Evolutionary conservation across 1,140 invertebrate genomes (phyloP).

Genomic region (Cotesia typhae): DNA sequence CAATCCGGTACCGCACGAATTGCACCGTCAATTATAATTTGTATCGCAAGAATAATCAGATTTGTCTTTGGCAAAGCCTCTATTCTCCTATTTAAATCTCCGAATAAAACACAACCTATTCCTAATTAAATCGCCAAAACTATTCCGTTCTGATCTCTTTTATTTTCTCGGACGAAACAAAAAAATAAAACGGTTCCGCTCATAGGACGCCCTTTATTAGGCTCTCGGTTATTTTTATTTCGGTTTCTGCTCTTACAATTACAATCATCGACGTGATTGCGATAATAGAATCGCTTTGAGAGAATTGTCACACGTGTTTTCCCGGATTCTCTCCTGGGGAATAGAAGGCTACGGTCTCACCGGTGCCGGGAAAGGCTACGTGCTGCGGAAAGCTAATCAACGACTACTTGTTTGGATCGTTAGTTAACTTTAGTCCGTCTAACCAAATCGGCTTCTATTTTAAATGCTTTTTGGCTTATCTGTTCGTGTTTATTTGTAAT

Average conservation of each 20-base stretch:
- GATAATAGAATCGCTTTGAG: constrained; percentile 10
- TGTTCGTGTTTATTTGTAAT: too few relatives aligned
- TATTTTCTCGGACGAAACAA: too few relatives aligned
- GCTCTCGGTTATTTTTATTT: neutral
- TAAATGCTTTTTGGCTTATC: too few relatives aligned
- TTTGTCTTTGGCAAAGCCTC: constrained; percentile 33
- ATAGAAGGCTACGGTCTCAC: neutral
- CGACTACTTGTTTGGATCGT: constrained; percentile 11
- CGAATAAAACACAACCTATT: neutral
- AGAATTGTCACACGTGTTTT: constrained; percentile 7
- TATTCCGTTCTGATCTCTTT: neutral
- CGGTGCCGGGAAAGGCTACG: neutral
- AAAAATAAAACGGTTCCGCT: too few relatives aligned
- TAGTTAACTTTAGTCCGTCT: neutral
- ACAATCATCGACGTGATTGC: constrained; percentile 21
- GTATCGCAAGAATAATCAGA: constrained; percentile 4
- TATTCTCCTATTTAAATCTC: constrained; percentile 12
- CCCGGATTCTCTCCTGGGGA: neutral
- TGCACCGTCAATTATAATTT: constrained; percentile 13
- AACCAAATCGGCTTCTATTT: too few relatives aligned
- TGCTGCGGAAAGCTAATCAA: constrained; percentile 8
- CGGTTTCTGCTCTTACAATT: neutral
- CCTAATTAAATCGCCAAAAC: constrained; percentile 4
- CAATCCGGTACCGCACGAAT: constrained; percentile 11
- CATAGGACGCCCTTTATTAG: neutral